Evolutionary conservation across 2,113 vertebrate genomes (phyloP).

Genomic region (Apteryx owenii): DNA sequence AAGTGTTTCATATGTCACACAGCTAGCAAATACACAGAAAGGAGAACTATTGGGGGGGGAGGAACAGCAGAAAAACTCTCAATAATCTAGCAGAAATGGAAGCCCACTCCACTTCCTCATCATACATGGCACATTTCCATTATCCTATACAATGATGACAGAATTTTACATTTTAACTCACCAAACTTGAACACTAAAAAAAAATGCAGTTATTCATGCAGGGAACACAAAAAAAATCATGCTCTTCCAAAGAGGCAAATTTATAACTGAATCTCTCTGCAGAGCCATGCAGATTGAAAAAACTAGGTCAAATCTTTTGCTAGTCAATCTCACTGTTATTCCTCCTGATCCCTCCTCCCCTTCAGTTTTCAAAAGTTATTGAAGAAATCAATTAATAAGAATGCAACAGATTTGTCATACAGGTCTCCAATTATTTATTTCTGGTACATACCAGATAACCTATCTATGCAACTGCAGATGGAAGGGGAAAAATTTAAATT

Average conservation of each 20-base stretch:
- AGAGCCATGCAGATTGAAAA: slow-evolving; percentile 26
- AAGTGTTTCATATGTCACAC: not conserved
- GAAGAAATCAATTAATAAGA: slow-evolving; percentile 20
- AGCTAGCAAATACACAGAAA: not conserved
- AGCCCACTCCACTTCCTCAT: not conserved
- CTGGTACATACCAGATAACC: not conserved
- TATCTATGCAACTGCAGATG: not conserved
- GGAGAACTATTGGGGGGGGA: not conserved
- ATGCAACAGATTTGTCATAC: not conserved
- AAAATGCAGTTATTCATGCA: not conserved
- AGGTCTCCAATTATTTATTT: slow-evolving; percentile 10
- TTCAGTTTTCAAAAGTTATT: slow-evolving; percentile 14
- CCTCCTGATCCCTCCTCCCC: not conserved
- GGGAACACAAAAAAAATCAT: not conserved
- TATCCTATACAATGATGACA: not conserved
- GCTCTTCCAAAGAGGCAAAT: not conserved
- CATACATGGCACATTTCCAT: not conserved
- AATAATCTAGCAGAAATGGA: not conserved
- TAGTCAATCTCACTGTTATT: not conserved
- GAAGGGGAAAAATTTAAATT: not conserved
- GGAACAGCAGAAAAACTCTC: not conserved
- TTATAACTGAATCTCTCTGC: slow-evolving; percentile 28
- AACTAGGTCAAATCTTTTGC: slow-evolving; percentile 57
- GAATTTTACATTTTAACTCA: not conserved
- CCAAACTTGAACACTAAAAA: not conserved